Evolutionary conservation across 2,797 vertebrate genomes (phyloP).

Genomic region (Melanotaenia pygmaea): DNA sequence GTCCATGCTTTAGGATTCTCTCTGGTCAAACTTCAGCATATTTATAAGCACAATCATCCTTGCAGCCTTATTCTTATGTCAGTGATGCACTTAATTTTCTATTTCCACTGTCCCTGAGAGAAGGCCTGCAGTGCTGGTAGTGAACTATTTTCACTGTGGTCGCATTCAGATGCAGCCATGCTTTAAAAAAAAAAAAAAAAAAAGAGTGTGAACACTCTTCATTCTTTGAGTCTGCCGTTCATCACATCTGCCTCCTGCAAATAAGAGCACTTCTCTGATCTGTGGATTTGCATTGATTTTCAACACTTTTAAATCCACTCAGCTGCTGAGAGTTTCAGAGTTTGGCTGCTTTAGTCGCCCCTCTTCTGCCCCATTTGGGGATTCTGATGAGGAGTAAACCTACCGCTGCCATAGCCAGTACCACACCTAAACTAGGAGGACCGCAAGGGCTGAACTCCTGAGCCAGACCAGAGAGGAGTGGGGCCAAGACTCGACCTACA

Average conservation of each 20-base stretch:
- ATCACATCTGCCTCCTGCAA: constrained; percentile 18
- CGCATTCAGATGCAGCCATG: constrained; percentile 10
- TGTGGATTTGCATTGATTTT: constrained; percentile 4
- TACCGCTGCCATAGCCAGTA: constrained; percentile 87
- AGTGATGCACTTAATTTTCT: constrained; percentile 9
- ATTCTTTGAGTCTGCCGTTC: constrained; percentile 19
- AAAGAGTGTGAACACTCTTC: background rate
- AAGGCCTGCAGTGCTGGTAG: constrained; percentile 38
- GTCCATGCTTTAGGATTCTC: background rate
- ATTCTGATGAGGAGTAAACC: constrained; percentile 85
- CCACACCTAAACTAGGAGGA: constrained; percentile 88
- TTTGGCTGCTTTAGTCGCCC: constrained; percentile 49
- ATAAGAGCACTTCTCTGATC: constrained; percentile 48
- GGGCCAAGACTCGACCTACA: constrained; percentile 89
- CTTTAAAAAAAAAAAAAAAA: constrained; percentile 3
- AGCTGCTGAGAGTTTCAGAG: constrained; percentile 43
- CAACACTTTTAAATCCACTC: background rate
- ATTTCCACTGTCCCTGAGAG: constrained; percentile 17
- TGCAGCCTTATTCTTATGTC: constrained; percentile 4
- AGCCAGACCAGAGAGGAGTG: constrained; percentile 90
- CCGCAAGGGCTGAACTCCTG: constrained; percentile 95
- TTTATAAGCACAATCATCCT: background rate
- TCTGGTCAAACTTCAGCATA: constrained; percentile 7
- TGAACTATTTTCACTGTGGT: constrained; percentile 11
- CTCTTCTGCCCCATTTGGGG: constrained; percentile 75